Base-by-base conservation (phyloP, 2,113 vertebrate species). In the Macaca mulatta region DNA sequence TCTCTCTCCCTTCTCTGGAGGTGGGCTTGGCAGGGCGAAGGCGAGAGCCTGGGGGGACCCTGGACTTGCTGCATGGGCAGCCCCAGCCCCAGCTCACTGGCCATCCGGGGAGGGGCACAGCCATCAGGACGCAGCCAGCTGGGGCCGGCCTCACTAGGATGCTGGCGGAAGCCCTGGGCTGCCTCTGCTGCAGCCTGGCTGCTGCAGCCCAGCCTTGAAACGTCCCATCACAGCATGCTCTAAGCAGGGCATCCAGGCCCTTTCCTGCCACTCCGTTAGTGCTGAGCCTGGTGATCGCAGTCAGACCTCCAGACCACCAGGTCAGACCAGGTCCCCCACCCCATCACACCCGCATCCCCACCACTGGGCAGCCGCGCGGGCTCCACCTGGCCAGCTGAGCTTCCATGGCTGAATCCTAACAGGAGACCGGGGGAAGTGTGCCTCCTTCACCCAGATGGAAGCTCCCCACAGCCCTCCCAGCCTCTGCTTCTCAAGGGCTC, bases 141-240 rank as follows among this genome's bases (percentile, higher is more conserved):
- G 0, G 17, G 55, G 32, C 59, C 30, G 2, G 16, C 30, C 57
- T 45, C 23, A 2, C 7, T 22, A 38, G 67, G 3, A 4, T 18
- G 0, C 8, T 0, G 45, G 43, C 2, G 1, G 45, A 82, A 16
- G 5, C 59, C 12, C 6, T 2, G 8, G 3, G 25, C 27, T 17
- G 10, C 52, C n/a, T 35, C 20, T 3, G 38, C 77, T 43, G 8
- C 55, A 18, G 59, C 9, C 25, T 1, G 52, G 74, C 72, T 13
- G 20, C 94, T 9, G 27, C 45, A 1, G 12, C 32, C 69, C 6
- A 1, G 38, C 45, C 50, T 57, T 6, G 5, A 12, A 5, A 0
- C 3, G 11, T 25, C 67, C 45, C 1, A 1, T 81, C 18, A 48
- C 40, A 25, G 27, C 52, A 13, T 0, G 61, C 50, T 45, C 40